Evolutionary conservation across 2,113 vertebrate species (phyloP).

Genomic region (Blennius ocellaris): DNA sequence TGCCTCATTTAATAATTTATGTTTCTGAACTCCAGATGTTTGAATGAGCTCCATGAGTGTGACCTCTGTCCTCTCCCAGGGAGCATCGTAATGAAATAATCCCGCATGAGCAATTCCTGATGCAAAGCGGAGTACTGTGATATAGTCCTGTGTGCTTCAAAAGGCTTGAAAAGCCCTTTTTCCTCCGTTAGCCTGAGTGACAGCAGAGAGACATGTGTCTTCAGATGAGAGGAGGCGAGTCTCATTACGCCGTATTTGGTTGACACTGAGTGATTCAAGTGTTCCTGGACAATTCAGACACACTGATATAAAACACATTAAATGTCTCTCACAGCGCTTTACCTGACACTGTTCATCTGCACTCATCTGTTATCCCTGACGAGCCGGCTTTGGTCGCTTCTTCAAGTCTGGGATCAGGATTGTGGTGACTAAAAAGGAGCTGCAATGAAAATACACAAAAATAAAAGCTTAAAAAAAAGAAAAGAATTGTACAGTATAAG

Average conservation of each 20-base stretch:
- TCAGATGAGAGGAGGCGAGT: constrained; percentile 80
- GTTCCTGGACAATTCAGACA: constrained; percentile 84
- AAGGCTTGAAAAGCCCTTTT: constrained; percentile 70
- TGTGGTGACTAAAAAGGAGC: constrained; percentile 59
- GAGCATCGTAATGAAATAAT: constrained; percentile 72
- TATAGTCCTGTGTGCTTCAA: constrained; percentile 65
- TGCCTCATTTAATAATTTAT: constrained; percentile 61
- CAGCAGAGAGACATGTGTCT: constrained; percentile 81
- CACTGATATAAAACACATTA: constrained; percentile 87
- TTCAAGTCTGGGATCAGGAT: constrained; percentile 64
- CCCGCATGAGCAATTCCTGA: constrained; percentile 64
- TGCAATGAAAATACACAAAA: constrained; percentile 38
- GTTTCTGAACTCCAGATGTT: constrained; percentile 72
- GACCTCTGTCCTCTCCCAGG: constrained; percentile 66
- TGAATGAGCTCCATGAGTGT: constrained; percentile 63
- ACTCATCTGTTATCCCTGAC: constrained; percentile 80
- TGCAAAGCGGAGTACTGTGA: constrained; percentile 64
- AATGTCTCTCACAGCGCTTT: constrained; percentile 84
- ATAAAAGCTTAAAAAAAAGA: constrained; percentile 41
- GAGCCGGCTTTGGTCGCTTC: constrained; percentile 63
- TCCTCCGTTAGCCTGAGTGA: constrained; percentile 78
- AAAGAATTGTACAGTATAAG: constrained; percentile 3
- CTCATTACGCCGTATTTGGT: constrained; percentile 83
- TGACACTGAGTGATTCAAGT: constrained; percentile 84
- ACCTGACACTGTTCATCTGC: constrained; percentile 84